Conservation (phyloP, 1,140 invertebrate species). For the Drosophila miranda region DNA sequence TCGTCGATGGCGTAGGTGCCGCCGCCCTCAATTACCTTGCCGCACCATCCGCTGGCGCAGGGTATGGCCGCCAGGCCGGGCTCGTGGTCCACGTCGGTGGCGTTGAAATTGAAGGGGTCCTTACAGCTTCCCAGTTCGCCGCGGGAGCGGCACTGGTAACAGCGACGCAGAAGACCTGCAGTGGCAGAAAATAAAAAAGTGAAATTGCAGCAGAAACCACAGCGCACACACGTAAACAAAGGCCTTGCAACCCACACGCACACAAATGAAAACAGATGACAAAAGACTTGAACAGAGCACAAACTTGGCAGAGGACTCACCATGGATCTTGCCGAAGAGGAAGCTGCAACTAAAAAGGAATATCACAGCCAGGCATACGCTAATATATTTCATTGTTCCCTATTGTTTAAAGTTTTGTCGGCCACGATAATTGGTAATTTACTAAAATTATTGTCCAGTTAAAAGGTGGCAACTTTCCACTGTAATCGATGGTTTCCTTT, state of each 20-base stretch:
- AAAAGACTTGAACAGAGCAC: slow-evolving; percentile 37
- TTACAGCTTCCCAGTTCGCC: slow-evolving; percentile 94
- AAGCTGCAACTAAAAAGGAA: slow-evolving; percentile 15
- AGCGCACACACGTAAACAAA: slow-evolving; percentile 9
- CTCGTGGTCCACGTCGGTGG: slow-evolving; percentile 87
- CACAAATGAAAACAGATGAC: slow-evolving; percentile 13
- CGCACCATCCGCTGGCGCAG: slow-evolving; percentile 96
- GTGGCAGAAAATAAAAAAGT: slow-evolving; percentile 11
- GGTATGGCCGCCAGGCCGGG: slow-evolving; percentile 89
- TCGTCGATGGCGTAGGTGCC: slow-evolving; percentile 89
- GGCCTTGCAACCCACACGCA: slow-evolving; percentile 2
- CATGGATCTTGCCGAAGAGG: slow-evolving; percentile 18
- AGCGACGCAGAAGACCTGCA: slow-evolving; percentile 86
- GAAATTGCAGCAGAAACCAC: slow-evolving; percentile 14
- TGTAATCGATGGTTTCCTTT: no score
- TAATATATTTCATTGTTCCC: slow-evolving; percentile 22
- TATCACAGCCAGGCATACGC: slow-evolving; percentile 31
- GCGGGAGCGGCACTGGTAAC: slow-evolving; percentile 92
- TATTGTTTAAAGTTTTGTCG: not conserved
- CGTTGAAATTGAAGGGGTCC: slow-evolving; percentile 92
- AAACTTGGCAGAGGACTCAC: slow-evolving; percentile 24
- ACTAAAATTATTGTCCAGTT: slow-evolving; percentile 11
- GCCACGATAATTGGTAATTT: not conserved
- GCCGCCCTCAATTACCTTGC: slow-evolving; percentile 92
- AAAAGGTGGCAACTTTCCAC: not conserved